Conservation (phyloP, 2,113 vertebrate species). For the Notothenia coriiceps region DNA sequence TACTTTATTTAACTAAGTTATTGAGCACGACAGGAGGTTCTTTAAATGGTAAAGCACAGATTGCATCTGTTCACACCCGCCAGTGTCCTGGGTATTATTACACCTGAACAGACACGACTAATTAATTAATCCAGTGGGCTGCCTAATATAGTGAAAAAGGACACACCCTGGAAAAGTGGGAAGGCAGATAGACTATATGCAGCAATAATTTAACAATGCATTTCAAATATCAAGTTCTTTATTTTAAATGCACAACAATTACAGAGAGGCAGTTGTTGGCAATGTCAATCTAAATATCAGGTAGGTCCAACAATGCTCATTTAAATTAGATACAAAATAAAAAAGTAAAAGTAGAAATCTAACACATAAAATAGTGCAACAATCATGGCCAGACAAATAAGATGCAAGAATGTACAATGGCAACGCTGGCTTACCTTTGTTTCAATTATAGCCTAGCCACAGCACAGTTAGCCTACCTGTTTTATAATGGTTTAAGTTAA, state of each 20-base stretch:
- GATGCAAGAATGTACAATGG: neutral
- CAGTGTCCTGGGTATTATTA: conserved; percentile 36
- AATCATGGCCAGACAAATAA: neutral
- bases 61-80: conserved; percentile 57
- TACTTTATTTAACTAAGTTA: conserved; percentile 52
- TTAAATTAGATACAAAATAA: too few relatives aligned
- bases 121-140: conserved; percentile 42
- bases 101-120: conserved; percentile 51
- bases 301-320: too few relatives aligned
- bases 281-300: too few relatives aligned
- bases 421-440: neutral
- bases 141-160: conserved; percentile 29
- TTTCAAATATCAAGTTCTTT: too few relatives aligned
- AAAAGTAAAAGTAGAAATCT: too few relatives aligned
- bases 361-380: neutral
- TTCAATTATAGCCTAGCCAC: neutral
- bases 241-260: too few relatives aligned
- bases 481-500: neutral
- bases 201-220: too few relatives aligned
- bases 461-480: too few relatives aligned
- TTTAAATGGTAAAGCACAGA: conserved; percentile 58
- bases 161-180: conserved; percentile 2
- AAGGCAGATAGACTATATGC: neutral
- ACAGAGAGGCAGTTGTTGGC: too few relatives aligned
- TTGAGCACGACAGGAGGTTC: conserved; percentile 49